Evolutionary conservation across 2,113 vertebrate genomes (phyloP).

Genomic region (Trinectes maculatus): DNA sequence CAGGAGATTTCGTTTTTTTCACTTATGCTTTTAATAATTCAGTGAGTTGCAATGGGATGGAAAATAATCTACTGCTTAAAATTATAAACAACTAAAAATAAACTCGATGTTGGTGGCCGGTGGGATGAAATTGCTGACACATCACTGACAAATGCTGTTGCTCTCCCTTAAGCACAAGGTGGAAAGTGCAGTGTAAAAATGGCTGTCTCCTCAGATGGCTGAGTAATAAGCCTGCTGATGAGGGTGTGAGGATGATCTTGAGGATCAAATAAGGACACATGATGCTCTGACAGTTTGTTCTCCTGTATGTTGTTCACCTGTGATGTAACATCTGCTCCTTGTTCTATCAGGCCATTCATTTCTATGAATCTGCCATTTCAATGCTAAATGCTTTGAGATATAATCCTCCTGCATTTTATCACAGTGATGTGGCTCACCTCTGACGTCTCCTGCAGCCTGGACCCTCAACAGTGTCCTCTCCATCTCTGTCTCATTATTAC

Average conservation of each 20-base stretch:
- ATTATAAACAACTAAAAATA: neutral
- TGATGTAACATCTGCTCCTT: neutral
- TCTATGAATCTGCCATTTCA: too few species aligned
- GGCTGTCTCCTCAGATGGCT: neutral
- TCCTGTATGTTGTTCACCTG: neutral
- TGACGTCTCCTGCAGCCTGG: slow-evolving; percentile 78
- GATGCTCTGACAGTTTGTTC: slow-evolving; percentile 11
- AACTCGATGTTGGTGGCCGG: neutral
- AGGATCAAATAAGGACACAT: neutral
- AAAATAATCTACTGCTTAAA: neutral
- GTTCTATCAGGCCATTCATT: neutral
- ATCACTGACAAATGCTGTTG: neutral
- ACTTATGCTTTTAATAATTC: too few species aligned
- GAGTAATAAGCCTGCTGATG: neutral
- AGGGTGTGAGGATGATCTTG: slow-evolving; percentile 3
- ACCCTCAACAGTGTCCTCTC: slow-evolving; percentile 81
- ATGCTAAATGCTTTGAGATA: too few species aligned
- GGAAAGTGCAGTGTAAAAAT: slow-evolving; percentile 17
- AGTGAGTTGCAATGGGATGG: neutral
- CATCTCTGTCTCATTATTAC: slow-evolving; percentile 80
- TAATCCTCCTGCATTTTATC: too few species aligned
- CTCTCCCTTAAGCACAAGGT: neutral
- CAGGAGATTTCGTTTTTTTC: too few species aligned
- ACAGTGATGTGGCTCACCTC: slow-evolving; percentile 80
- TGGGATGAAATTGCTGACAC: neutral